Base-by-base conservation (phyloP, 2,113 vertebrate species). In the Perca fluviatilis region DNA sequence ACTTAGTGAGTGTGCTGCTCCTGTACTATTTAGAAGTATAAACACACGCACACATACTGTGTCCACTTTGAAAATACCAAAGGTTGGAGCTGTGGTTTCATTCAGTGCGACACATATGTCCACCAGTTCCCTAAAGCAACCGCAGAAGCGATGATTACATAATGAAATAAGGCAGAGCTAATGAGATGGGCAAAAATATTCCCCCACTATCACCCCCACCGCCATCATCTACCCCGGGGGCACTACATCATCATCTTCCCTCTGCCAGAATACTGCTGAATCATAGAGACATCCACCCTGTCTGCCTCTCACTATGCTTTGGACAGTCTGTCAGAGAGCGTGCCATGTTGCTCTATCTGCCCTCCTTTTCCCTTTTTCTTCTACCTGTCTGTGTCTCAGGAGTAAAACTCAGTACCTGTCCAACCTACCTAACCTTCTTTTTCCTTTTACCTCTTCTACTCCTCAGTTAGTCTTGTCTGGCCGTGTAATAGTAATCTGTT, bases 81-180 rank as follows among this genome's bases (percentile, higher is more conserved):
- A 65, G 51, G 76, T 30, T 47, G 62, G 58, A n/a, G 63, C 21
- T 25, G 58, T 46, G 53, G 46, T 71, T 68, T 78, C 13, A 8
- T 68, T 78, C 13, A 8, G 75, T 49, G 53, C 12, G n/a, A 74
- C 63, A 50, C 66, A 57, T 62, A 74, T 72, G 83, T 85, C 84
- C 71, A 79, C 13, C 66, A 36, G 47, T 51, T 74, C 73, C 80
- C 79, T 11, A 51, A 64, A 77, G 76, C 64, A 36, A 49, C 61
- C 11, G 57, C 68, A 49, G 67, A 78, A 43, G 10, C 16, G n/a
- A 36, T 66, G 82, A 83, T 94, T 91, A 86, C 87, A 89, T 93
- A 92, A 93, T 92, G 71, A 89, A 92, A 91, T 75, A 81, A 95
- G 89, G 77, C 81, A 73, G 88, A 78, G 87, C 81, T 93, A 94